A percentile compares a stretch with the other conserved stretches of the same genome.
Evolutionary conservation across 2,113 vertebrate species (phyloP).

Genomic region (Bos javanicus): DNA sequence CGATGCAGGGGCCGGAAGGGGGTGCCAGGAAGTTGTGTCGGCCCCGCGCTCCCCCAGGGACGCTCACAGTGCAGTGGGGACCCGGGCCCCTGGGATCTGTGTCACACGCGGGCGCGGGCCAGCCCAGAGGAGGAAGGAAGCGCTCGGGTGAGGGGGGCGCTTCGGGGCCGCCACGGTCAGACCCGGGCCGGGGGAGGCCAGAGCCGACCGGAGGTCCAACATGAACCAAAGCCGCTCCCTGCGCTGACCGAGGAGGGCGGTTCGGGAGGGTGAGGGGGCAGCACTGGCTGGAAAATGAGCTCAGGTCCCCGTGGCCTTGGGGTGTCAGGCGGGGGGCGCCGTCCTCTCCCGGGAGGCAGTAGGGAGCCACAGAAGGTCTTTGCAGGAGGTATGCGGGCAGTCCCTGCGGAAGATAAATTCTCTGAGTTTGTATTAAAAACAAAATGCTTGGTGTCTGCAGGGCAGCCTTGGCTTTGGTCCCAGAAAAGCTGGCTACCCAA

Average conservation of each 20-base stretch:
- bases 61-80: not conserved
- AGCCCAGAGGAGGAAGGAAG: constrained; percentile 7
- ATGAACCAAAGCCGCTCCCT: not conserved
- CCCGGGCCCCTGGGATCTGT: not conserved
- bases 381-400: not conserved
- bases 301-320: too few relatives aligned
- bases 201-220: not conserved
- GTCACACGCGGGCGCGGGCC: not conserved
- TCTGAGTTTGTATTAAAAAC: not conserved
- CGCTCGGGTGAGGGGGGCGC: accelerated
- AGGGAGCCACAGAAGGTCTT: not conserved
- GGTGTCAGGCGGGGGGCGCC: not conserved
- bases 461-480: not conserved
- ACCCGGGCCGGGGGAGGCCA: too few relatives aligned
- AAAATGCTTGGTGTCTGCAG: not conserved
- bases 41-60: not conserved
- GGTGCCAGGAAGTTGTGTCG: not conserved
- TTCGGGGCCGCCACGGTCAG: not conserved
- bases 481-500: not conserved
- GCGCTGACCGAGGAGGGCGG: not conserved
- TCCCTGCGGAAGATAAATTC: not conserved
- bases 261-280: not conserved
- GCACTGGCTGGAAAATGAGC: not conserved
- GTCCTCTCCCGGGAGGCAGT: not conserved
- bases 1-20: too few relatives aligned